Conservation (phyloP, 2,797 vertebrate species). For the Gobionotothen gibberifrons region DNA sequence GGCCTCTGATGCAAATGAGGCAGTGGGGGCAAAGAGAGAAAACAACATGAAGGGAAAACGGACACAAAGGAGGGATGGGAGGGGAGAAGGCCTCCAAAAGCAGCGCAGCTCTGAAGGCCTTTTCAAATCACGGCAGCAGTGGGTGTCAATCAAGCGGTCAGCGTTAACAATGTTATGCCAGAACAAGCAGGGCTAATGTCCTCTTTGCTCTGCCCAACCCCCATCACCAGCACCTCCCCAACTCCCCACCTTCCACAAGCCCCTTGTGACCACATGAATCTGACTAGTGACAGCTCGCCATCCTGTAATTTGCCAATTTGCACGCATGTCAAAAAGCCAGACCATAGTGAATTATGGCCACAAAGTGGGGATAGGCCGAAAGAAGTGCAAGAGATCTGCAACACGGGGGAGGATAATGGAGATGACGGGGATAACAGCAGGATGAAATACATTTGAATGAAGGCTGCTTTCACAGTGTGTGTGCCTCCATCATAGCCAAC, state of each 20-base stretch:
- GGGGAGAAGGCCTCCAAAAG: conserved; percentile 67
- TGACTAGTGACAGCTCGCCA: conserved; percentile 79
- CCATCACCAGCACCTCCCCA: conserved; percentile 53
- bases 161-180: conserved; percentile 86
- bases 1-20: conserved; percentile 89
- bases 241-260: conserved; percentile 69
- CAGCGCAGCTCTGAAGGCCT: conserved; percentile 58
- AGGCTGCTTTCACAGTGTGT: conserved; percentile 63
- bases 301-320: conserved; percentile 88
- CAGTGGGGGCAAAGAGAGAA: conserved; percentile 78
- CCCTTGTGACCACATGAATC: conserved; percentile 81
- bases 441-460: conserved; percentile 74
- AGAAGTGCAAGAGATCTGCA: conserved; percentile 71
- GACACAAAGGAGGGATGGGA: conserved; percentile 73
- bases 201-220: conserved; percentile 64
- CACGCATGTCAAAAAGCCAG: conserved; percentile 86
- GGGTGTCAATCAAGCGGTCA: conserved; percentile 79
- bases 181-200: conserved; percentile 73
- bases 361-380: conserved; percentile 80
- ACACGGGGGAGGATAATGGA: conserved; percentile 70
- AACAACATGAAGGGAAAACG: conserved; percentile 74
- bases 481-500: conserved; percentile 50
- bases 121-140: conserved; percentile 75
- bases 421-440: conserved; percentile 67
- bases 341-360: conserved; percentile 79